A percentile compares a stretch with the other conserved stretches of the same genome.
phyloP scores from a whole-genome alignment of 2,113 vertebrate species.

The Vidua macroura region DNA sequence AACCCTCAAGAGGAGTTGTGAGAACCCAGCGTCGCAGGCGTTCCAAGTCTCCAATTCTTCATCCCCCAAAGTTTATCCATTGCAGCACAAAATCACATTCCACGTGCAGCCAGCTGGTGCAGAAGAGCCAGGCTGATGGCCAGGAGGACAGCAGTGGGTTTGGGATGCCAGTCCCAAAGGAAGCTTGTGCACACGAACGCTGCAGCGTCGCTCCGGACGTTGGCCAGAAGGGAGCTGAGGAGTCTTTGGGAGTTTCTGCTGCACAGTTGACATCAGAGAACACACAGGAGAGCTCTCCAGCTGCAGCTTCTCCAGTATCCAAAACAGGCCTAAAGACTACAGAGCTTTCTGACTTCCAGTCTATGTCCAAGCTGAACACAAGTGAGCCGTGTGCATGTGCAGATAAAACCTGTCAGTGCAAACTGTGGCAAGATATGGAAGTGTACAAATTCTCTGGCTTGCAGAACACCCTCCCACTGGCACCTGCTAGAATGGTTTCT shows the following conservation, averaged over 20 bases:
- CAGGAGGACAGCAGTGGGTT: slow-evolving; percentile 54
- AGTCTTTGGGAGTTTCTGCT: slow-evolving; percentile 42
- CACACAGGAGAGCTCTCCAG: slow-evolving; percentile 33
- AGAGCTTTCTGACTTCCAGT: slow-evolving; percentile 83
- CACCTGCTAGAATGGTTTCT: slow-evolving; percentile 76
- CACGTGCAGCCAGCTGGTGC: slow-evolving; percentile 75
- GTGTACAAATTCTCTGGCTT: slow-evolving; percentile 95
- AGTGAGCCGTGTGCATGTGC: slow-evolving; percentile 56
- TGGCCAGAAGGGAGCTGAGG: slow-evolving; percentile 54
- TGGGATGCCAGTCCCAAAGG: slow-evolving; percentile 65
- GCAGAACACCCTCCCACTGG: slow-evolving; percentile 76
- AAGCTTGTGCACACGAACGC: slow-evolving; percentile 53
- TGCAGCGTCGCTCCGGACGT: slow-evolving; percentile 56
- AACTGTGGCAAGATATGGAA: slow-evolving; percentile 86
- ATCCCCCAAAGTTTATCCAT: slow-evolving; percentile 93
- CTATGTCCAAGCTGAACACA: slow-evolving; percentile 78
- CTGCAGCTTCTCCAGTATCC: slow-evolving; percentile 26
- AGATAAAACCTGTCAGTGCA: slow-evolving; percentile 75
- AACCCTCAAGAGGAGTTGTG: slow-evolving; percentile 82
- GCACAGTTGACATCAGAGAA: not conserved
- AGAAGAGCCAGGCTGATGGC: slow-evolving; percentile 76
- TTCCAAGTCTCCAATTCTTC: slow-evolving; percentile 95
- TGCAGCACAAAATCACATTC: slow-evolving; percentile 78
- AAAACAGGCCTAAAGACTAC: slow-evolving; percentile 52
- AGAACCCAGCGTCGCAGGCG: slow-evolving; percentile 87